These are phyloP conservation scores for Chrysopilus asiliformis DNA, from an alignment of 2,888 invertebrate genomes.

Conservation along the genomic window DNA sequence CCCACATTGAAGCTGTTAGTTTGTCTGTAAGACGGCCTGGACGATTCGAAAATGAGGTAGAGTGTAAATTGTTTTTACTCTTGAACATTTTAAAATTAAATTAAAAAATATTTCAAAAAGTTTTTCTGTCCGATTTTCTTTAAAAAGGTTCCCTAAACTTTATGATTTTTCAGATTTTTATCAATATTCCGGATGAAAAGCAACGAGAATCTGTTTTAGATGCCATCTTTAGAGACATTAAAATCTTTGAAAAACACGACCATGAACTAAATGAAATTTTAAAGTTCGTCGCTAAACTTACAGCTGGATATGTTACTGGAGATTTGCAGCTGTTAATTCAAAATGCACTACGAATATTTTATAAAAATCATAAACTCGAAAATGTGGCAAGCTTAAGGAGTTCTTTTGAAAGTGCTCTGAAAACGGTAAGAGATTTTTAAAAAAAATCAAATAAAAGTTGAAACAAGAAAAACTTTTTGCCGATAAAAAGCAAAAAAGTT, in stretches of 20 bases:
- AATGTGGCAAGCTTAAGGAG: background rate
- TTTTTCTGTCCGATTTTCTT: background rate
- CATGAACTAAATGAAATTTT: conserved; percentile 12
- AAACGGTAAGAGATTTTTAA: conserved; percentile 7
- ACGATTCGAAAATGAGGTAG: conserved; percentile 42
- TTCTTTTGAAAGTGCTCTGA: conserved; percentile 8
- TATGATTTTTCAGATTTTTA: conserved; percentile 28
- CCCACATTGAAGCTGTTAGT: conserved; percentile 37
- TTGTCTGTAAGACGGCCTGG: conserved; percentile 39
- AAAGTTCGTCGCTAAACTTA: conserved; percentile 33
- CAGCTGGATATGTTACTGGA: conserved; percentile 44
- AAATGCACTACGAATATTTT: conserved; percentile 23
- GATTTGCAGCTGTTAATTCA: conserved; percentile 40
- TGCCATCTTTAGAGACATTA: conserved; percentile 12
- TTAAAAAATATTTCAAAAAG: background rate
- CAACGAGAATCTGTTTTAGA: conserved; percentile 6
- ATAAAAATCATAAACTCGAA: background rate
- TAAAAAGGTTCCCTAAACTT: background rate
- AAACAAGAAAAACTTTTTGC: background rate
- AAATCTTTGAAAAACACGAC: conserved; percentile 1
- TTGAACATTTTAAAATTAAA: background rate
- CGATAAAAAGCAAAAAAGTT: background rate
- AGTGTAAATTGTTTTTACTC: conserved; percentile 2
- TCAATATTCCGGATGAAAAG: conserved; percentile 36
- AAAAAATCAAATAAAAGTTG: background rate